Base-by-base conservation (phyloP, 1,140 invertebrate species). In the Trigoniulus corallinus region DNA sequence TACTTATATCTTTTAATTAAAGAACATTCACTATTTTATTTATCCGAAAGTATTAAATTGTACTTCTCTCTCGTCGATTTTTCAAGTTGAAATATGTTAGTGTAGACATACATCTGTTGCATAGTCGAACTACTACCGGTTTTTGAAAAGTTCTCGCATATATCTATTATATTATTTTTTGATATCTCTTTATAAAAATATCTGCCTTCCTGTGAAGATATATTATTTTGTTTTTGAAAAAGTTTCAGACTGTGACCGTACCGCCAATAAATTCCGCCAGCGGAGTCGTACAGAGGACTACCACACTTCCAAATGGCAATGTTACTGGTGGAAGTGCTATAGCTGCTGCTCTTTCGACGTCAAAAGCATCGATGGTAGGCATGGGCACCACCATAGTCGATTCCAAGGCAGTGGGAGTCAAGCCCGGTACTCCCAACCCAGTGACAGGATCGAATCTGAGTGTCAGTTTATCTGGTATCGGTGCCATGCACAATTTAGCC, bases 251-350 rank as follows among this genome's bases (percentile, higher is more conserved):
- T 15, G 29, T 34, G 7, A 34, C 7, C 15, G 29, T 34, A 7
- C 29, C 29, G 64, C 62, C 21, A 67, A 61, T 55, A 58, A 59
- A 13, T 64, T 60, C 54, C 64, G 63, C 54, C 69, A 64, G 57
- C 53, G 55, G 44, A 40, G 48, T 46, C 52, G 54, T 44, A 53
- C 61, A 41, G 39, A 10, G 13, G 10, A 34, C 55, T 59, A 15
- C 64, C 63, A 66, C 71, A 54, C 56, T 77, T 57, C 66, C 74
- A 54, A 79, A 78, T 68, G 71, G 76, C 58, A 74, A 71, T 53
- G 29, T 7, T 7, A 7, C 29, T 34, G 29, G 29, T n/a, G n/a
- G n/a, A n/a, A n/a, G n/a, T 7, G 7, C 29, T 34, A 34, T 34
- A 34, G 15, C 29, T 7, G 7, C 29, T 34, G 15, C 29, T 15